Conservation (phyloP, 2,113 vertebrate genomes). For the Phrynocephalus versicolor region DNA sequence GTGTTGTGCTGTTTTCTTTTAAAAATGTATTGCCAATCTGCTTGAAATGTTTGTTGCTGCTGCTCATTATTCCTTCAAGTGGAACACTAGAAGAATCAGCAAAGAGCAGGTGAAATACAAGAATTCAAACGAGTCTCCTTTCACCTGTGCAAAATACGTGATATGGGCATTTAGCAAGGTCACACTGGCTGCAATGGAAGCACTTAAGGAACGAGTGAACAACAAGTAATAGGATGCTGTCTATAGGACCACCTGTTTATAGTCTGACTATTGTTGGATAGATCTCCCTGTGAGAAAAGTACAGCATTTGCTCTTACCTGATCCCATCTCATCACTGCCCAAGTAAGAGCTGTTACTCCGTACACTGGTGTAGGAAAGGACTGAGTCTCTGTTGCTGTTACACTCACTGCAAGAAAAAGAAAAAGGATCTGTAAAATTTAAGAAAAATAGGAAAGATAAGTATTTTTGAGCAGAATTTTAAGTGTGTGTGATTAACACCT, state of each 20-base stretch:
- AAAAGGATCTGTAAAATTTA: conserved; percentile 5
- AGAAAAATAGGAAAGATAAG: no score
- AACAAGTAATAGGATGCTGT: not conserved
- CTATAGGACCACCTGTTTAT: not conserved
- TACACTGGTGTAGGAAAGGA: conserved; percentile 95
- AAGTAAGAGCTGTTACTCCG: conserved; percentile 97
- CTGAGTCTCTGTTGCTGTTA: conserved; percentile 97
- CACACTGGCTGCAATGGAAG: not conserved
- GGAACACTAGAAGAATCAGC: no score
- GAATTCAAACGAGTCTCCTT: not conserved
- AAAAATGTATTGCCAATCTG: no score
- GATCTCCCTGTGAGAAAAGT: accelerated
- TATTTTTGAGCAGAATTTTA: not conserved
- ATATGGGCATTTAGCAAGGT: not conserved
- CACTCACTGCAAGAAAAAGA: conserved; percentile 82
- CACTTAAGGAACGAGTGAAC: not conserved
- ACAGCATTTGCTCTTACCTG: conserved; percentile 81
- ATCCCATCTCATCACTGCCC: conserved; percentile 98
- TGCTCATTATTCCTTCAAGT: no score
- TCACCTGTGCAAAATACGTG: not conserved
- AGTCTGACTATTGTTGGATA: not conserved
- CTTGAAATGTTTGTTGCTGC: no score
- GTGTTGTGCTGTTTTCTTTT: no score
- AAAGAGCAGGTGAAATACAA: no score
- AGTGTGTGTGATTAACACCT: no score